These are phyloP conservation scores for Physocephala rufipes DNA, from an alignment of 2,888 invertebrate genomes.

Conservation along the genomic window DNA sequence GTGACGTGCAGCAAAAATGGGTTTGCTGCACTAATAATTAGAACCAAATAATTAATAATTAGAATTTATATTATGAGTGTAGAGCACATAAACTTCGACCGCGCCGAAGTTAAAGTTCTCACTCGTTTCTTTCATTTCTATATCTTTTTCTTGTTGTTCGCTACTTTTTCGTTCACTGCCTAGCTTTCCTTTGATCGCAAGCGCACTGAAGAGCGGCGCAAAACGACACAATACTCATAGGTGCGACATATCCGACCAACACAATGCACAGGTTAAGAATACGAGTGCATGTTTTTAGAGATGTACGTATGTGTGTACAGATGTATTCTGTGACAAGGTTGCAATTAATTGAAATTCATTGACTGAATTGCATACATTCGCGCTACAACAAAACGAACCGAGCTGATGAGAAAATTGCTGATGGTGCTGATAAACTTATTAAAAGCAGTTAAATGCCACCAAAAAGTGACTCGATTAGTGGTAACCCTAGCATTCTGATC, in stretches of 20 bases:
- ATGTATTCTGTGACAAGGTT: background rate
- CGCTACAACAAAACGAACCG: slow-evolving; percentile 16
- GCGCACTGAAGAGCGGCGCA: slow-evolving; percentile 3
- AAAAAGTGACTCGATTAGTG: slow-evolving; percentile 45
- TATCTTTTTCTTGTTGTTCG: background rate
- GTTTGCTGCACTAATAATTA: too few relatives aligned
- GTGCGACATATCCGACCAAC: slow-evolving; percentile 18
- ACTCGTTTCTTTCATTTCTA: background rate
- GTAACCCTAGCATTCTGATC: slow-evolving; percentile 43
- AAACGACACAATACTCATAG: background rate
- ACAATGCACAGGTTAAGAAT: slow-evolving; percentile 16
- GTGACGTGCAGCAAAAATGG: too few relatives aligned
- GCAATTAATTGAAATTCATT: slow-evolving; percentile 34
- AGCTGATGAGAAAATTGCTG: slow-evolving; percentile 62
- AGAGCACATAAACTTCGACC: too few relatives aligned
- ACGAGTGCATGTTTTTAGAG: too few relatives aligned
- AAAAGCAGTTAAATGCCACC: slow-evolving; percentile 63
- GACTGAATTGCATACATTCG: slow-evolving; percentile 15
- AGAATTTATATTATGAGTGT: too few relatives aligned
- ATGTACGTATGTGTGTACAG: too few relatives aligned
- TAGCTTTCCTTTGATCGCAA: slow-evolving; percentile 25
- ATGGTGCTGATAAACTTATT: slow-evolving; percentile 62
- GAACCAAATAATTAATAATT: too few relatives aligned
- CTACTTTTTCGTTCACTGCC: slow-evolving; percentile 4
- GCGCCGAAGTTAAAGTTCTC: background rate